These are phyloP conservation scores for Micrastur ruficollis DNA, from an alignment of 2,797 vertebrate species.

Conservation along the genomic window DNA sequence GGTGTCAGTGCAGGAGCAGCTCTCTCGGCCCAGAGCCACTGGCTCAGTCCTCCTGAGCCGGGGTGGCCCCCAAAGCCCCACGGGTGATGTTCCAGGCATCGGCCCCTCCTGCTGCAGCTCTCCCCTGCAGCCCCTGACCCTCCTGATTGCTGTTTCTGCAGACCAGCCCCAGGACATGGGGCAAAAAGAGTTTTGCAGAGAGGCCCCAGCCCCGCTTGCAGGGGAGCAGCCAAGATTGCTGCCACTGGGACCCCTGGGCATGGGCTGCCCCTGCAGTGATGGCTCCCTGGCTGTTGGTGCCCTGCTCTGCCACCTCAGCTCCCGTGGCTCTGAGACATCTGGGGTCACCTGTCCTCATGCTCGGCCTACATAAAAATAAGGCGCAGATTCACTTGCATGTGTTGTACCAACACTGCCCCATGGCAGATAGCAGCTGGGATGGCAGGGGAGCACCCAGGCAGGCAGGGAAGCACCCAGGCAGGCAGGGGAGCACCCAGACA, in stretches of 20 bases:
- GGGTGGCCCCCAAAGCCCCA: not conserved
- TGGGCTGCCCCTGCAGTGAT: not conserved
- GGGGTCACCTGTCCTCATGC: not conserved
- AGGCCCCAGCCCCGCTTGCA: rapidly evolving
- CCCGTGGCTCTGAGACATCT: rapidly evolving
- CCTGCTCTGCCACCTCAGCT: not conserved
- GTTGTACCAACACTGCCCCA: not conserved
- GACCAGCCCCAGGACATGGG: too few relatives aligned
- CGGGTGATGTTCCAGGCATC: not conserved
- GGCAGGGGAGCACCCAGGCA: not conserved
- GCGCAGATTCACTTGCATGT: too few relatives aligned
- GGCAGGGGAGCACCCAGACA: too few relatives aligned
- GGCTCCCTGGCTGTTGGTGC: not conserved
- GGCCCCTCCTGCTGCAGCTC: not conserved
- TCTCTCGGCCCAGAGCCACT: not conserved
- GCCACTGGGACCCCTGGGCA: rapidly evolving
- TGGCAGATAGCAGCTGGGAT: not conserved
- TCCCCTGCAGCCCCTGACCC: not conserved
- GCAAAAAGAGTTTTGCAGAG: not conserved
- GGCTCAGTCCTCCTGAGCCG: rapidly evolving
- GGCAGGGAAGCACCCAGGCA: too few relatives aligned
- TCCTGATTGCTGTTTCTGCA: not conserved
- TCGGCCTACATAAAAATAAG: not conserved
- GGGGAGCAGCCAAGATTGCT: not conserved
- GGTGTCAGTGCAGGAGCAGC: not conserved